Conservation (phyloP, 1,140 invertebrate species). For the Drosophila burlai region DNA sequence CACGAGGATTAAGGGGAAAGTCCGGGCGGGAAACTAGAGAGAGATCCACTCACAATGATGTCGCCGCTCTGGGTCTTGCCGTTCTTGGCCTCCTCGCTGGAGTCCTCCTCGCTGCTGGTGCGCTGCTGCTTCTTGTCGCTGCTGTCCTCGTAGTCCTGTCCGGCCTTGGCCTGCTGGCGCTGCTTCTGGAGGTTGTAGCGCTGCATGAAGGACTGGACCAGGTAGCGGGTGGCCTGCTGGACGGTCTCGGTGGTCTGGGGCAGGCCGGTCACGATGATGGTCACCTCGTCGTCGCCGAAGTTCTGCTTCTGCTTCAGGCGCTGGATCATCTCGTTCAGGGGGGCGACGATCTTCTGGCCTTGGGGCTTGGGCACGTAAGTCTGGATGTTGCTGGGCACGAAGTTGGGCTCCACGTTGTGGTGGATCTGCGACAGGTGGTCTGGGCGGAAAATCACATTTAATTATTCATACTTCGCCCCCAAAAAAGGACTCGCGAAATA, state of each 20-base stretch:
- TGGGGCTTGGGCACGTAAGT: conserved; percentile 58
- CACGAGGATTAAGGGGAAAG: background rate
- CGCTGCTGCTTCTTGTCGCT: conserved; percentile 39
- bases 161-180: conserved; percentile 46
- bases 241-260: conserved; percentile 57
- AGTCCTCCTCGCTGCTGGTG: conserved; percentile 69
- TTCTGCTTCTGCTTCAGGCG: conserved; percentile 55
- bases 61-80: conserved; percentile 54
- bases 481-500: background rate
- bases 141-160: conserved; percentile 38
- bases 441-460: background rate
- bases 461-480: background rate
- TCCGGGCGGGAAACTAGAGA: background rate
- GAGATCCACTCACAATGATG: conserved; percentile 39
- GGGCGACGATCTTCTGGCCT: conserved; percentile 56
- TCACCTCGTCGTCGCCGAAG: conserved; percentile 77
- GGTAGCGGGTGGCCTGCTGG: conserved; percentile 65
- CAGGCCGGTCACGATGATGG: conserved; percentile 76
- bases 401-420: conserved; percentile 67
- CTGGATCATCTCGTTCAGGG: conserved; percentile 61
- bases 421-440: conserved; percentile 73
- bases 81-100: conserved; percentile 48
- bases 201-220: conserved; percentile 75
- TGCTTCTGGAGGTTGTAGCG: conserved; percentile 73
- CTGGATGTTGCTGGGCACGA: conserved; percentile 63